Base-by-base conservation (phyloP, 2,888 invertebrate genomes). In the Heliconius ethilla region DNA sequence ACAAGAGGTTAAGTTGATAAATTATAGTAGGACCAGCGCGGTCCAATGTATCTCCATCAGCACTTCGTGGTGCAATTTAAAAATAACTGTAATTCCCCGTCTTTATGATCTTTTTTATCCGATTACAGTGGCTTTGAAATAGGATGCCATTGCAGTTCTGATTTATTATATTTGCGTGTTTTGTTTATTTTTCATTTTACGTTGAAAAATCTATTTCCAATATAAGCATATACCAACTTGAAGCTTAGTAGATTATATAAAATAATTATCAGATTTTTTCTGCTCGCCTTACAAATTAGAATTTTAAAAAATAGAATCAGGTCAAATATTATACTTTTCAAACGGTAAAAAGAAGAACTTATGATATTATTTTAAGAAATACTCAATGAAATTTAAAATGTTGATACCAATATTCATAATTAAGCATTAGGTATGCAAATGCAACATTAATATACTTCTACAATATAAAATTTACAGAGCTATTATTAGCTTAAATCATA, bases 31-130 rank as follows among this genome's bases (percentile, higher is more conserved):
- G 55, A 59, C 77, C 27, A 59, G 87, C 84, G 86, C 85, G 84
- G 87, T 86, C 88, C 92, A 91, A 92, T 92, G 92, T 91, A 92
- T 92, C 92, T 91, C 91, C 91, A 92, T 91, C 92, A 91, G 85
- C 84, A 73, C 72, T 73, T 73, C 37, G 86, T 88, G 40, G 70
- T 55, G 89, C 90, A 89, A 89, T 92, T 89, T 88, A 89, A 90
- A 89, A 91, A 89, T 88, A 88, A 89, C 87, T 86, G 86, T 86
- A 87, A 85, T 89, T 84, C 81, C 83, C 27, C 65, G 75, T 70
- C 59, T 70, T 72, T 78, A 72, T 65, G 73, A 73, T 80, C 10
- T 76, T 74, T 59, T 79, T 80, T 76, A 70, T 79, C 70, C 27
- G 51, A 79, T 79, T 65, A 79, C 74, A 75, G 15, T 18, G 51